Evolutionary conservation across 2,113 vertebrate genomes (phyloP), one percentile per base, ranked within the genome.

Genomic region (Scatophagus argus): DNA sequence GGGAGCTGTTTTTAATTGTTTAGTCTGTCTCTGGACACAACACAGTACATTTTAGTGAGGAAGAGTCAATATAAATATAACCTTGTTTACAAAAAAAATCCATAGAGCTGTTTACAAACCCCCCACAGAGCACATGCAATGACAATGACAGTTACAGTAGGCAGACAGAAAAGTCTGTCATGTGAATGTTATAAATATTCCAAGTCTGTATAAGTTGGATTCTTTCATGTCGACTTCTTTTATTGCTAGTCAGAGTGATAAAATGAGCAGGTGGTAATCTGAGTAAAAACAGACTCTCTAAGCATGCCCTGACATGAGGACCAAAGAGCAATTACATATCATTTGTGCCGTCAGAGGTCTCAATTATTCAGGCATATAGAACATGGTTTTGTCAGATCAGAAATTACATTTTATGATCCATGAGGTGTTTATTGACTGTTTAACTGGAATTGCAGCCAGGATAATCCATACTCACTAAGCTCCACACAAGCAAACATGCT

Each of bases 221-320:
- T n/a, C 10, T 44, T 56, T 8, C 14, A 39, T 54, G 14, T 63
- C 36, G 43, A 21, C 19, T 44, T 44, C 19, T 59, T 59, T 44
- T 16, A 4, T 16, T 8, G 25, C 17, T 51, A 55, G 36, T 29
- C 16, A 52, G 43, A 51, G 32, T 41, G 66, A 59, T 47, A 63
- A 52, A 54, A 64, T 17, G 16, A 62, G 38, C 32, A 39, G 29
- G 38, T 63, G 14, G 62, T 51, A 49, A 55, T 56, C 1, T 10
- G 32, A 29, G 55, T 63, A 32, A 81, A 75, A 61, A 61, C 68
- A 85, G 76, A 74, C 25, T 29, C 56, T 67, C 5, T 11, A 1
- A 14, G 55, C 83, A 17, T 44, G 80, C 68, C 74, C 23, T 4
- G 69, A 78, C 83, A 78, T 0, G 65, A 38, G 12, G n/a, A 34